These are phyloP conservation scores for Phaethornis superciliosus DNA, from an alignment of 2,113 vertebrate species.

Conservation along the genomic window DNA sequence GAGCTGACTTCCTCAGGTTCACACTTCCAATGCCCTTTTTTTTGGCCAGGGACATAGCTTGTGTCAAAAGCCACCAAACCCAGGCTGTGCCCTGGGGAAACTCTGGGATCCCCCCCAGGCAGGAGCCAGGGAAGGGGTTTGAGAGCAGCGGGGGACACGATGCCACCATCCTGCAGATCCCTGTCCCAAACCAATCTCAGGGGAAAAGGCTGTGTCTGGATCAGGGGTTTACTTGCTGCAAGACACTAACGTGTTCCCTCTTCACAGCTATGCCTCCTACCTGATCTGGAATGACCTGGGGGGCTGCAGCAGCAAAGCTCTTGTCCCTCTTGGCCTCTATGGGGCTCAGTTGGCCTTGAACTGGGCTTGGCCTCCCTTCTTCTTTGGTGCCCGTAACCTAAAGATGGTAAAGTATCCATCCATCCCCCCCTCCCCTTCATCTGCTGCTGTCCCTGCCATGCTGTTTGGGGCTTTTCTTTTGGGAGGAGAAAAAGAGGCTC, in stretches of 20 bases:
- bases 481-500: no score
- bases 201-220: accelerated
- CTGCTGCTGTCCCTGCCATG: background rate
- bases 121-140: background rate
- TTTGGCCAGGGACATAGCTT: background rate
- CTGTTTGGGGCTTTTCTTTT: background rate
- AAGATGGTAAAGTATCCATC: slow-evolving; percentile 74
- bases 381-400: slow-evolving; percentile 82
- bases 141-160: background rate
- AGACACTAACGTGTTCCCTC: background rate
- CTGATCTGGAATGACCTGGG: slow-evolving; percentile 89
- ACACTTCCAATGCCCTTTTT: background rate
- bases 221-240: accelerated
- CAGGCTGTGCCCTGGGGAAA: background rate
- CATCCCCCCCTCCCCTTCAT: background rate
- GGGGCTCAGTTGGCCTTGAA: slow-evolving; percentile 85
- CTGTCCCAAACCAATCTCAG: accelerated
- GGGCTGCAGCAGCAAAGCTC: slow-evolving; percentile 79
- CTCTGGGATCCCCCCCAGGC: accelerated
- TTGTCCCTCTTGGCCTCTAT: slow-evolving; percentile 87
- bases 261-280: slow-evolving; percentile 87
- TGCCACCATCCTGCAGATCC: accelerated
- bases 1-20: background rate
- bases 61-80: accelerated
- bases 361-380: slow-evolving; percentile 87